phyloP scores from a whole-genome alignment of 2,113 vertebrate genomes.

The Aleadryas rufinucha region DNA sequence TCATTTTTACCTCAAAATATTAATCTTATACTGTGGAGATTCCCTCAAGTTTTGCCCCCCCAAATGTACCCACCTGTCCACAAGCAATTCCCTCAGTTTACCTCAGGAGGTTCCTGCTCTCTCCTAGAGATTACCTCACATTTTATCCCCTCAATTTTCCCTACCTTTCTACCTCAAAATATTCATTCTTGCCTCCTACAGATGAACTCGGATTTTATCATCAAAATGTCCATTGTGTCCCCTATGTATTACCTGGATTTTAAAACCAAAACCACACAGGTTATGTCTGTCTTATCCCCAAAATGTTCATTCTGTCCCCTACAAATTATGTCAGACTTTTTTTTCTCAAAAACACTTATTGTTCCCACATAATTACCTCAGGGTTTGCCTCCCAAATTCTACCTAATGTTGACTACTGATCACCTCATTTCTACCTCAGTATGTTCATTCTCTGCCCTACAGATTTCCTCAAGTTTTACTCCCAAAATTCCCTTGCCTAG shows the following conservation, averaged over 20 bases:
- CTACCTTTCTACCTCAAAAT: not conserved
- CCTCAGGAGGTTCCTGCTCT: not conserved
- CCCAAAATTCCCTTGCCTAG: too few relatives aligned
- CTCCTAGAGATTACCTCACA: not conserved
- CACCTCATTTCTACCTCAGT: too few relatives aligned
- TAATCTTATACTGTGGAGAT: not conserved
- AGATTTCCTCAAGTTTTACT: too few relatives aligned
- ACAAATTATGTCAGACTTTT: not conserved
- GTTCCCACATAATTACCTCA: too few relatives aligned
- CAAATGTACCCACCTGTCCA: not conserved
- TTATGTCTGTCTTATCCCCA: not conserved
- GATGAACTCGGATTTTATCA: not conserved
- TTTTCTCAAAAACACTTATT: too few relatives aligned
- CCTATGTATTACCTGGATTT: not conserved
- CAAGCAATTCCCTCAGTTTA: not conserved
- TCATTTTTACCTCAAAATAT: not conserved
- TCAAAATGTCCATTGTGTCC: not conserved
- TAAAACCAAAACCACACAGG: not conserved
- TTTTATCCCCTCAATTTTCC: not conserved
- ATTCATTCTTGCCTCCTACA: not conserved
- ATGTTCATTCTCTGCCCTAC: too few relatives aligned
- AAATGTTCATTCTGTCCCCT: not conserved
- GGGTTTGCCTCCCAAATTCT: too few relatives aligned
- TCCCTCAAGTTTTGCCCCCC: not conserved
- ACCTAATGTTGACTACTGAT: too few relatives aligned